These are phyloP conservation scores for Thereva unica DNA, from an alignment of 2,888 invertebrate genomes.

Conservation along the genomic window DNA sequence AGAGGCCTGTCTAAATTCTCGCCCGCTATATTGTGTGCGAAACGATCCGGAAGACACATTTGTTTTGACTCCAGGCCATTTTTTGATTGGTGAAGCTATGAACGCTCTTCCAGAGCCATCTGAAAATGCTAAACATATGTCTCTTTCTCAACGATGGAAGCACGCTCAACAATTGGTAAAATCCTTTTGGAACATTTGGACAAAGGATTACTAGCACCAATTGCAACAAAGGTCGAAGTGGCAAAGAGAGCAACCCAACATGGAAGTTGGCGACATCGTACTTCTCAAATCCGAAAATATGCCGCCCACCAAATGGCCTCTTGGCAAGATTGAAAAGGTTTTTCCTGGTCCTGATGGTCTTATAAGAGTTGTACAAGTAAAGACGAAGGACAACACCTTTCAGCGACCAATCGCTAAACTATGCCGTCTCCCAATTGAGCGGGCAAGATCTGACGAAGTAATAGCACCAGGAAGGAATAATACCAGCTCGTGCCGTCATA, in stretches of 20 bases:
- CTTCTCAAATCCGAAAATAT: not conserved
- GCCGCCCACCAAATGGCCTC: not conserved
- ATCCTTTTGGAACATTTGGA: constrained; percentile 6
- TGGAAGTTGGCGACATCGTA: not conserved
- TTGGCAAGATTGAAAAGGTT: not conserved
- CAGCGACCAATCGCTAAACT: not conserved
- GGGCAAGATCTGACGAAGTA: not conserved
- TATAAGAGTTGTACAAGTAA: not conserved
- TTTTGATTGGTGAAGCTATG: too few species aligned
- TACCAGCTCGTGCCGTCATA: too few species aligned
- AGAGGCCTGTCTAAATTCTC: constrained; percentile 42
- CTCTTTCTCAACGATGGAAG: constrained; percentile 39
- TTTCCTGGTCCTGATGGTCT: not conserved
- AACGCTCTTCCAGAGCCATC: constrained; percentile 32
- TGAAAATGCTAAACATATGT: not conserved
- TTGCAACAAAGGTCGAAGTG: constrained; percentile 43
- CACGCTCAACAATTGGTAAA: constrained; percentile 43
- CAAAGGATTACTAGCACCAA: constrained; percentile 43
- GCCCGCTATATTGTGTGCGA: too few species aligned
- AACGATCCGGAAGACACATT: too few species aligned
- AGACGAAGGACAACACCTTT: not conserved
- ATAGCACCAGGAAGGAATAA: too few species aligned
- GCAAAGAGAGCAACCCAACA: not conserved
- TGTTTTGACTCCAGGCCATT: too few species aligned
- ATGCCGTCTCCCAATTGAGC: not conserved